These are phyloP conservation scores for Fragum whitleyi DNA, from an alignment of 2,888 invertebrate genomes.

Conservation along the genomic window DNA sequence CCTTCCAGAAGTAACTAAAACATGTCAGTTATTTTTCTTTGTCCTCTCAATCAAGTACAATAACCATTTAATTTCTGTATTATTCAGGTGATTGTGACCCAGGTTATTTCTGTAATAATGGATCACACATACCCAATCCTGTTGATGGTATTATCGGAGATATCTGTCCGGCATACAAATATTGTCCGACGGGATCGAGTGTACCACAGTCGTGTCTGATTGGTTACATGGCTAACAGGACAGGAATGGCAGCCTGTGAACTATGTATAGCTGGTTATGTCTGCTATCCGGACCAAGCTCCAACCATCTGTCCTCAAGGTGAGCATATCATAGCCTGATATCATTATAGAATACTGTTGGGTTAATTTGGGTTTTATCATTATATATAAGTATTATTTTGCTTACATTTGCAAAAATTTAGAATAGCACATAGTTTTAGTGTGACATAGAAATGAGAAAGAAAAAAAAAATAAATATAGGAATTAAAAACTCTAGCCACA, in stretches of 20 bases:
- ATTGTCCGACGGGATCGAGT: slow-evolving; percentile 75
- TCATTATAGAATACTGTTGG: too few species aligned
- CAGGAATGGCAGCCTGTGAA: slow-evolving; percentile 76
- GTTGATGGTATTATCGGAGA: slow-evolving; percentile 78
- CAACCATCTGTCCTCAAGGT: slow-evolving; percentile 81
- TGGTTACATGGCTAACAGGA: slow-evolving; percentile 81
- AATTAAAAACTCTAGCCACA: too few species aligned
- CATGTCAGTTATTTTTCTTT: too few species aligned
- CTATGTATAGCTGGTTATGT: slow-evolving; percentile 80
- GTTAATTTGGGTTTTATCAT: too few species aligned
- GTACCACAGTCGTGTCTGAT: slow-evolving; percentile 74
- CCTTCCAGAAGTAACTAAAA: too few species aligned
- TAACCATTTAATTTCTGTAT: too few species aligned
- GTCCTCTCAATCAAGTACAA: too few species aligned
- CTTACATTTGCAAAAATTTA: too few species aligned
- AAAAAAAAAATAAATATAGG: too few species aligned
- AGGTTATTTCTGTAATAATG: slow-evolving; percentile 82
- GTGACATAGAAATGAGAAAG: too few species aligned
- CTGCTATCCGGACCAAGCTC: slow-evolving; percentile 78
- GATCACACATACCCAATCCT: slow-evolving; percentile 78
- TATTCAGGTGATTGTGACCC: slow-evolving; percentile 75
- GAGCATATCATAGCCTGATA: slow-evolving; percentile 6
- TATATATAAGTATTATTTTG: too few species aligned
- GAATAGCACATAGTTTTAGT: too few species aligned
- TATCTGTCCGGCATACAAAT: slow-evolving; percentile 80